phyloP scores from a whole-genome alignment of 2,113 vertebrate species.

The Myocastor coypus region DNA sequence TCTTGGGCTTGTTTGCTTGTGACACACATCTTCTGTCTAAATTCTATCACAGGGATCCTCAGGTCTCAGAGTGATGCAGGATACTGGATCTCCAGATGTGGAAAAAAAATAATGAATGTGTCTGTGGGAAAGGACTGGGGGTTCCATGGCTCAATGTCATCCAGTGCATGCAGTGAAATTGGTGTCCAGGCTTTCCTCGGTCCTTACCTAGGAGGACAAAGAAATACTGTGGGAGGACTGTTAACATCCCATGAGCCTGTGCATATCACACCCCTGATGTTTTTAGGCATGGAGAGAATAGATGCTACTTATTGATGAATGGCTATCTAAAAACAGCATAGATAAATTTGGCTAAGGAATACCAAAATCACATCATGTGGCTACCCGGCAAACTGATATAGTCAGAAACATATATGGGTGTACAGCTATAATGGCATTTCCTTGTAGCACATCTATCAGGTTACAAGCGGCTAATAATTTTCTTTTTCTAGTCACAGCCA shows the following conservation, averaged over 20 bases:
- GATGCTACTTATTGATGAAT: neutral
- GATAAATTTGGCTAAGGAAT: slow-evolving; percentile 15
- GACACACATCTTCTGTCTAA: slow-evolving; percentile 57
- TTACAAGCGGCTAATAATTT: slow-evolving; percentile 89
- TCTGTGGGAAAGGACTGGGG: neutral
- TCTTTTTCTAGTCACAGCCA: slow-evolving; percentile 85
- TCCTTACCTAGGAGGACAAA: neutral
- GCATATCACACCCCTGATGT: neutral
- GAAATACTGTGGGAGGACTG: slow-evolving; percentile 5
- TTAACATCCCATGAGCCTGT: slow-evolving; percentile 34
- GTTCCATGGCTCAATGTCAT: neutral
- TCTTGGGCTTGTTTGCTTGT: slow-evolving; percentile 36
- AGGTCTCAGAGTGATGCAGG: neutral
- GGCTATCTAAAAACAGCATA: slow-evolving; percentile 11
- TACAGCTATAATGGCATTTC: slow-evolving; percentile 83
- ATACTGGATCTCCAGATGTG: neutral
- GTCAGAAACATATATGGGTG: slow-evolving; percentile 81
- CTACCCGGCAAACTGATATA: slow-evolving; percentile 63
- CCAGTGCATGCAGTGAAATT: neutral
- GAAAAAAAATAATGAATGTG: neutral
- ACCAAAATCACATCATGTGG: slow-evolving; percentile 49
- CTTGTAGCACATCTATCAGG: slow-evolving; percentile 86
- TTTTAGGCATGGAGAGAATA: slow-evolving; percentile 14
- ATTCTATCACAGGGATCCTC: slow-evolving; percentile 13
- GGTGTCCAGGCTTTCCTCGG: neutral